Evolutionary conservation across 2,113 vertebrate genomes (phyloP).

Genomic region (Salvator merianae): DNA sequence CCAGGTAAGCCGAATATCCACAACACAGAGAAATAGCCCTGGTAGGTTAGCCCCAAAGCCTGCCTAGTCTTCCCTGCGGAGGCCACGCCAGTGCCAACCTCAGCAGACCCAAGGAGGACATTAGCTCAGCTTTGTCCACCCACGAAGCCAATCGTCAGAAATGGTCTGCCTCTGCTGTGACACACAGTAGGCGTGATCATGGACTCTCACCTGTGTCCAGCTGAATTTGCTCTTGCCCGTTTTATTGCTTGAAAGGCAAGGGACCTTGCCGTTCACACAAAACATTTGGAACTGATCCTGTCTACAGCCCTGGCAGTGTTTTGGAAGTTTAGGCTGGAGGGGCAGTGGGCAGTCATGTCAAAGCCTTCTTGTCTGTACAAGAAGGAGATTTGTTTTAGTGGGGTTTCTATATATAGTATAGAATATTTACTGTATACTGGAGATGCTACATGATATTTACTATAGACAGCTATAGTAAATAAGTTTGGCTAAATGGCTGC

Average conservation of each 20-base stretch:
- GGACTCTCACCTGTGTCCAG: too few relatives aligned
- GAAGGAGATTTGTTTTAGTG: background rate
- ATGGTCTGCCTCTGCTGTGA: background rate
- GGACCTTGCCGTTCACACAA: too few relatives aligned
- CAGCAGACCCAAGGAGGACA: background rate
- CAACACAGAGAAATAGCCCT: background rate
- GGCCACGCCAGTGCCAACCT: background rate
- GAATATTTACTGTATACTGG: too few relatives aligned
- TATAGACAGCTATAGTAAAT: background rate
- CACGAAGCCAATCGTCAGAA: background rate
- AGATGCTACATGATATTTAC: too few relatives aligned
- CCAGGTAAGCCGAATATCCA: constrained; percentile 66
- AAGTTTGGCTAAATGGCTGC: constrained; percentile 7
- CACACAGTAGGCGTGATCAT: too few relatives aligned
- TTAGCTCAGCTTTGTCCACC: background rate
- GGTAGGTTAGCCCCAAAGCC: background rate
- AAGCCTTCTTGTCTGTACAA: background rate
- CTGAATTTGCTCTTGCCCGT: too few relatives aligned
- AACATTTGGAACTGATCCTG: background rate
- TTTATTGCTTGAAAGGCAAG: too few relatives aligned
- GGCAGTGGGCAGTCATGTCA: background rate
- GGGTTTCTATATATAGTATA: too few relatives aligned
- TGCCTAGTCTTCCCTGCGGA: background rate
- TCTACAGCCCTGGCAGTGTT: too few relatives aligned
- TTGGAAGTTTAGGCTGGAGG: too few relatives aligned